phyloP scores from a whole-genome alignment of 2,113 vertebrate genomes.

The Dipodomys stephensi region DNA sequence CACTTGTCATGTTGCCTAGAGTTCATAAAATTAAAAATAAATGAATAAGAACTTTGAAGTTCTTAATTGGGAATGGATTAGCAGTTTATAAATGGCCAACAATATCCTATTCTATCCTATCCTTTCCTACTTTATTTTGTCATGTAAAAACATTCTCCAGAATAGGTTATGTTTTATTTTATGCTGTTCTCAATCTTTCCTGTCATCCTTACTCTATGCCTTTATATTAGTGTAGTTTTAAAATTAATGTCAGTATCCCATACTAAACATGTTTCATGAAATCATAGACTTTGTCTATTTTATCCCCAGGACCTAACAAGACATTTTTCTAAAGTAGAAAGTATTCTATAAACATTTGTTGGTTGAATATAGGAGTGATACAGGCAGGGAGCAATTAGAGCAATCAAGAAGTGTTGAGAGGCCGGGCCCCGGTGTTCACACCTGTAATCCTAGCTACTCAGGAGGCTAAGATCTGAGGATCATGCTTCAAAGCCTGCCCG shows the following conservation, averaged over 20 bases:
- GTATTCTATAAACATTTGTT: background rate
- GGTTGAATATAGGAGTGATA: background rate
- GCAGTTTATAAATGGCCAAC: background rate
- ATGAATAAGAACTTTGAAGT: too few species aligned
- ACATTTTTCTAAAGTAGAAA: background rate
- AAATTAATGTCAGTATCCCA: background rate
- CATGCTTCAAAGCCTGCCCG: too few species aligned
- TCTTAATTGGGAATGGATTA: background rate
- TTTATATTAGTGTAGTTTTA: background rate
- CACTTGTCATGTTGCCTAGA: background rate
- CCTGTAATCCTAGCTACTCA: too few species aligned
- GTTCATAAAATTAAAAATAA: background rate
- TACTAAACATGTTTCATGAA: background rate
- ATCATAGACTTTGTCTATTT: background rate
- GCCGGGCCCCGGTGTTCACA: too few species aligned
- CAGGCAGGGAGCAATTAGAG: background rate
- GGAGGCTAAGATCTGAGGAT: too few species aligned
- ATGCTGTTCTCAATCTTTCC: background rate
- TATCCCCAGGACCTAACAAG: background rate
- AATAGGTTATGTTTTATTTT: background rate
- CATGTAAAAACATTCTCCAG: background rate
- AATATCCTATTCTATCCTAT: too few species aligned
- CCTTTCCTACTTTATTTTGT: too few species aligned
- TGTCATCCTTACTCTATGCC: background rate
- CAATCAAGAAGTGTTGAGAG: background rate